Base-by-base conservation (phyloP, 2,888 invertebrate species). In the Lepetodrilus schrolli region DNA sequence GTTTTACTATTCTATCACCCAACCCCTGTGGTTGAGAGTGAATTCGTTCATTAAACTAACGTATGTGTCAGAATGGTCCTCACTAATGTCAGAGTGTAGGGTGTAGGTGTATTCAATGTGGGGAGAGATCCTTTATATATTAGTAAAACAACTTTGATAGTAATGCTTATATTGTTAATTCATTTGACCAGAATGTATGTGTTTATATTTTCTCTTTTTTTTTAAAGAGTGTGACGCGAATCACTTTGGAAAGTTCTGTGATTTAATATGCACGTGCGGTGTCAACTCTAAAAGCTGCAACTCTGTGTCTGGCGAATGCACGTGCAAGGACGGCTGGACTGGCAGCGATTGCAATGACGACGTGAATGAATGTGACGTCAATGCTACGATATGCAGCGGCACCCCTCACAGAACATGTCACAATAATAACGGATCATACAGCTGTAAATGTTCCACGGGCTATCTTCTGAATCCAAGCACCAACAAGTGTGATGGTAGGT, bases 371-470 rank as follows among this genome's bases (percentile, higher is more conserved):
- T 70, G 70, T 34, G 36, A 30, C 10, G 49, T 13, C 21, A 48
- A 70, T 21, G 43, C 17, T 2, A 49, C 30, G 17, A 30, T 36
- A 30, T 70, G 70, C 17, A 4, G 7, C 17, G 34, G 21, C 20
- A 38, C 34, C 10, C 10, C 68, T 5, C 30, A 70, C 49, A 49
- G 68, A 0, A 71, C 72, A 7, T 74, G 74, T 38, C 21, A 30
- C n/a, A 70, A 74, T 20, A 65, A 34, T 4, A n/a, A 17, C 10
- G 74, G 74, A 7, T 70, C 70, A 4, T 74, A 34, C 65, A 13
- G 20, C 10, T 74, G 74, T 26, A 38, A 2, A 23, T 74, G 74
- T 66, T 48, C 30, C 4, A 30, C 4, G 17, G 74, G 70, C 10
- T 74, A 47, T 23, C n/a, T 10, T 10, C 26, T 47, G 21, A 43